Conservation (phyloP, 2,888 invertebrate genomes). For the Watsonalla cultraria region DNA sequence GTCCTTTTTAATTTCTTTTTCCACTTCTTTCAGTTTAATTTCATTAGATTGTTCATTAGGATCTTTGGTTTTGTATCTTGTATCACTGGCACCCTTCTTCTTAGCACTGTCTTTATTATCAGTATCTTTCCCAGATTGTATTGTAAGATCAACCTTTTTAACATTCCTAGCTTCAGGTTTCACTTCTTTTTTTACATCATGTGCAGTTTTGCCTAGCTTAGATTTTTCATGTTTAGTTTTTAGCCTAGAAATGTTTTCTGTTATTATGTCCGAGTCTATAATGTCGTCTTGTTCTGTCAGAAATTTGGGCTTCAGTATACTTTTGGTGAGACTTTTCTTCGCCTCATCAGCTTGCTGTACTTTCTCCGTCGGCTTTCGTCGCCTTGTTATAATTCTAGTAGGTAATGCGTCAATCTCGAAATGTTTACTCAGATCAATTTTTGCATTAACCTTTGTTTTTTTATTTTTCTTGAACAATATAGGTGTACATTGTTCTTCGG, state of each 20-base stretch:
- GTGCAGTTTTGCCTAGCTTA: constrained; percentile 26
- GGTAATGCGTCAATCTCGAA: constrained; percentile 48
- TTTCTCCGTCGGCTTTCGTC: constrained; percentile 55
- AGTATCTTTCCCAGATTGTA: neutral
- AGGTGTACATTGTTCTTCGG: constrained; percentile 43
- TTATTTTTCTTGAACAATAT: constrained; percentile 40
- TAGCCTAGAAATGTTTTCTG: constrained; percentile 50
- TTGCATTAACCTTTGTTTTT: constrained; percentile 29
- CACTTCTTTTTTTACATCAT: constrained; percentile 8
- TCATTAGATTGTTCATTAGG: neutral
- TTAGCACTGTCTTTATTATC: neutral
- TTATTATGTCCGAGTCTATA: constrained; percentile 50
- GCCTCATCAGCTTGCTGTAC: constrained; percentile 20
- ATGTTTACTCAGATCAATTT: constrained; percentile 47
- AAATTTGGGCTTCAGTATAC: constrained; percentile 42
- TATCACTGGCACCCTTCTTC: neutral
- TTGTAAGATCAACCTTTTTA: constrained; percentile 7
- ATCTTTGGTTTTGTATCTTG: neutral
- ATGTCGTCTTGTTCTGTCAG: constrained; percentile 46
- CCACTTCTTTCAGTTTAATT: neutral
- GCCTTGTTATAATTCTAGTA: constrained; percentile 50
- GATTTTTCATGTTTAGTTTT: constrained; percentile 37
- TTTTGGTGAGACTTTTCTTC: constrained; percentile 24
- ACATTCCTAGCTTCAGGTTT: constrained; percentile 6
- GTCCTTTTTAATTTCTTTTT: neutral